Evolutionary conservation across 2,113 vertebrate genomes (phyloP).

Genomic region (Forbesichthys papilliferus): DNA sequence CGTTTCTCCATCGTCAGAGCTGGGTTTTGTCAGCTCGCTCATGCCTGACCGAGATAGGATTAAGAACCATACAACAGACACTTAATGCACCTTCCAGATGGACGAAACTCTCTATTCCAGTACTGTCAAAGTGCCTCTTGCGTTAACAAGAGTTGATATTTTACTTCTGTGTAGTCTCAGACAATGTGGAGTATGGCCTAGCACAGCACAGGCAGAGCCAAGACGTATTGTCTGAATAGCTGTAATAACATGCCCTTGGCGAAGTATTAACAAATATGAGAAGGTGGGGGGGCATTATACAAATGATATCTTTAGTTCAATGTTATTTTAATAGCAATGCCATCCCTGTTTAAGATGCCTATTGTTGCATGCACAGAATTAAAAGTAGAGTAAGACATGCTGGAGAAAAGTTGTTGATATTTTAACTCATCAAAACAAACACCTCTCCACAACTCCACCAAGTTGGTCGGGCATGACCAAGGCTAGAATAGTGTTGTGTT

Average conservation of each 20-base stretch:
- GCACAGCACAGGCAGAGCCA: background rate
- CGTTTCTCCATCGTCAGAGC: slow-evolving; percentile 40
- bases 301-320: slow-evolving; percentile 22
- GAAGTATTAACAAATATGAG: slow-evolving; percentile 35
- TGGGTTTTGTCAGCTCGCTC: slow-evolving; percentile 32
- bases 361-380: background rate
- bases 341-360: too few species aligned
- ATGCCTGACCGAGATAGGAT: slow-evolving; percentile 40
- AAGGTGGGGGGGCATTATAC: slow-evolving; percentile 16
- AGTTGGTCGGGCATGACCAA: too few species aligned
- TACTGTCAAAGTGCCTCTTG: slow-evolving; percentile 55
- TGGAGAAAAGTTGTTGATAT: too few species aligned
- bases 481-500: too few species aligned
- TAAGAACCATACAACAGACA: slow-evolving; percentile 43
- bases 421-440: too few species aligned
- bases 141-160: slow-evolving; percentile 42
- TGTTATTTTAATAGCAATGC: slow-evolving; percentile 15
- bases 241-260: slow-evolving; percentile 27
- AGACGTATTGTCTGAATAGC: slow-evolving; percentile 30
- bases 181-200: slow-evolving; percentile 34
- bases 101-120: slow-evolving; percentile 55
- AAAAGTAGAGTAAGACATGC: too few species aligned
- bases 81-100: slow-evolving; percentile 70
- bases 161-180: slow-evolving; percentile 55
- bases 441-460: too few species aligned